Evolutionary conservation across 1,140 invertebrate species (phyloP).

Genomic region (Drosophila simulans): DNA sequence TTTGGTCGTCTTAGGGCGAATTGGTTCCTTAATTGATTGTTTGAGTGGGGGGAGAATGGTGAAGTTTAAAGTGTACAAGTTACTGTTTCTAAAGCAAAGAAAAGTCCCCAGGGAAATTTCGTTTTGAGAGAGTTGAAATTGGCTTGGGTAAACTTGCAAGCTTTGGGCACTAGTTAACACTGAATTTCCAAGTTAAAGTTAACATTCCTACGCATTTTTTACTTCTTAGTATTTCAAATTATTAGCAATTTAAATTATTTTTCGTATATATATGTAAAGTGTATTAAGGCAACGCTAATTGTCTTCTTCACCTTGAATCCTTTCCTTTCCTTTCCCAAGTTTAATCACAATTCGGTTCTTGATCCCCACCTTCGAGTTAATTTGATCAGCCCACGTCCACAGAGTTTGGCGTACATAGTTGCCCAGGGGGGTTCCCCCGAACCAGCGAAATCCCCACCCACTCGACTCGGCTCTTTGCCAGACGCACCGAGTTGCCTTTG

Average conservation of each 20-base stretch:
- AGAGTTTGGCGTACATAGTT: slow-evolving; percentile 20
- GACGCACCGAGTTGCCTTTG: slow-evolving; percentile 25
- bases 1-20: slow-evolving; percentile 37
- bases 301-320: background rate
- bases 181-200: too few species aligned
- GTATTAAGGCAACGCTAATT: background rate
- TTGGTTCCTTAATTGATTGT: slow-evolving; percentile 37
- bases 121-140: background rate
- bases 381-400: slow-evolving; percentile 21
- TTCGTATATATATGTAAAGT: too few species aligned
- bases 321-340: background rate
- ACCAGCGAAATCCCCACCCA: slow-evolving; percentile 19
- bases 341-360: background rate
- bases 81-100: background rate
- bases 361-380: slow-evolving; percentile 8
- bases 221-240: too few species aligned
- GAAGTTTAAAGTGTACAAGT: background rate
- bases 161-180: too few species aligned
- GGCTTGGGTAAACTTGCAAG: too few species aligned
- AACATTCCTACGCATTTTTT: too few species aligned
- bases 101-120: background rate
- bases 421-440: slow-evolving; percentile 1
- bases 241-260: background rate
- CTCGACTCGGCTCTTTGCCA: slow-evolving; percentile 4
- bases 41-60: background rate